phyloP scores from a whole-genome alignment of 2,888 invertebrate genomes.

The Acheta domesticus region DNA sequence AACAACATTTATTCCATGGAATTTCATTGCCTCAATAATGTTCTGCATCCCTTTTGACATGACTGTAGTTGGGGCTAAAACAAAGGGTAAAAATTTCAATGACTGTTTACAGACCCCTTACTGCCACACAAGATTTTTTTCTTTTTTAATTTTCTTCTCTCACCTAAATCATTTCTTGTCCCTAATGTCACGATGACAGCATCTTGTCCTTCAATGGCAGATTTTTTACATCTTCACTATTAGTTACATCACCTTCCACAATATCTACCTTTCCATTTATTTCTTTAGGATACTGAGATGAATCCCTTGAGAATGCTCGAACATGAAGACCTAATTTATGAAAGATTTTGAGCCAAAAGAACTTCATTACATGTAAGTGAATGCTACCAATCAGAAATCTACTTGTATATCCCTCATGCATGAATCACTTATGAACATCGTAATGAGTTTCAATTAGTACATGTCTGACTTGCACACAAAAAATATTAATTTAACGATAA shows the following conservation, averaged over 20 bases:
- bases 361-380: no score
- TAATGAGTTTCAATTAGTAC: no score
- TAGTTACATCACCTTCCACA: constrained; percentile 70
- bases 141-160: constrained; percentile 37
- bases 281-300: constrained; percentile 63
- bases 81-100: constrained; percentile 25
- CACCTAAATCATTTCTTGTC: constrained; percentile 67
- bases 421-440: no score
- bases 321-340: constrained; percentile 60
- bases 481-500: constrained; percentile 23
- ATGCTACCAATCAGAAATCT: no score
- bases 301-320: constrained; percentile 70
- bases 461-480: neutral
- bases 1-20: constrained; percentile 61
- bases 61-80: constrained; percentile 66
- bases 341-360: neutral
- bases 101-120: neutral
- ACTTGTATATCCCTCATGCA: no score
- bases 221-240: constrained; percentile 66
- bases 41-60: constrained; percentile 77
- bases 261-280: constrained; percentile 66
- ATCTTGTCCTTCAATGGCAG: constrained; percentile 66
- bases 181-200: constrained; percentile 75
- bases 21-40: constrained; percentile 76
- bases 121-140: no score